Evolutionary conservation across 2,888 invertebrate genomes (phyloP).

Genomic region (Drosophila tanythrix): DNA sequence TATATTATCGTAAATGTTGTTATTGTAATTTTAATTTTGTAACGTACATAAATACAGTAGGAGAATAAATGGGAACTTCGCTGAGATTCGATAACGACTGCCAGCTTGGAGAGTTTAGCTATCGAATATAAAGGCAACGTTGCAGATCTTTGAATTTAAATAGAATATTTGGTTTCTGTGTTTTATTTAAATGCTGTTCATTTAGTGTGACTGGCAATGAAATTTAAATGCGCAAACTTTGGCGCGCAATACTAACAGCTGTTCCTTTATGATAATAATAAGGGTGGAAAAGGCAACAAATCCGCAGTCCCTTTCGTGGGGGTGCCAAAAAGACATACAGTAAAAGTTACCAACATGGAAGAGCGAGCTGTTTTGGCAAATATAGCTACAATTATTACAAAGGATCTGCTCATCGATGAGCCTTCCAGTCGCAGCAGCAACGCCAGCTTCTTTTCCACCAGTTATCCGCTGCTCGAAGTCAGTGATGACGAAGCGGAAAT

Average conservation of each 20-base stretch:
- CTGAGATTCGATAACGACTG: neutral
- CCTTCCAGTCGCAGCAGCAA: constrained; percentile 28
- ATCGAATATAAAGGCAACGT: constrained; percentile 29
- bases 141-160: neutral
- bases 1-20: neutral
- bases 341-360: constrained; percentile 69
- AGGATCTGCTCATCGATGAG: constrained; percentile 81
- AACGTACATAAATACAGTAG: neutral
- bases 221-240: constrained; percentile 6
- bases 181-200: neutral
- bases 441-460: constrained; percentile 13
- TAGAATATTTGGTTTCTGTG: neutral
- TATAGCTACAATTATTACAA: constrained; percentile 83
- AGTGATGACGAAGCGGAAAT: constrained; percentile 77
- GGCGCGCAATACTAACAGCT: constrained; percentile 22
- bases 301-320: neutral
- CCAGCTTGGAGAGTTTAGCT: neutral
- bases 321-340: constrained; percentile 18
- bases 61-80: neutral
- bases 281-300: constrained; percentile 40
- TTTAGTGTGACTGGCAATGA: neutral
- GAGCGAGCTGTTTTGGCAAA: constrained; percentile 82
- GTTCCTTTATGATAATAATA: neutral
- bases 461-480: constrained; percentile 62
- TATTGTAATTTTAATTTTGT: neutral